Evolutionary conservation across 2,797 vertebrate genomes (phyloP).

Genomic region (Enteromius anoplus): DNA sequence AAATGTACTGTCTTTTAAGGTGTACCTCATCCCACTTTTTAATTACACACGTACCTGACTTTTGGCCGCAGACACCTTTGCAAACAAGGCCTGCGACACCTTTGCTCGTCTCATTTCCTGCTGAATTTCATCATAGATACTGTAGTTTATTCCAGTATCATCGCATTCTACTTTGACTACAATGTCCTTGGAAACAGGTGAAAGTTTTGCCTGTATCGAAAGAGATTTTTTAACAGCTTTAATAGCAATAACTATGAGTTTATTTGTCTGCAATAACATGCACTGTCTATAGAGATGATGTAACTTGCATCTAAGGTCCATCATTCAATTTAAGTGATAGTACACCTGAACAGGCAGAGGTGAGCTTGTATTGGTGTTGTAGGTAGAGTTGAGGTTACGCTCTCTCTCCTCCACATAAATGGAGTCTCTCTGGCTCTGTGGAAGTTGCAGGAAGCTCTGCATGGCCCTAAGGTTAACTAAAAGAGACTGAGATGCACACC

Average conservation of each 20-base stretch:
- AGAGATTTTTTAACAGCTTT: slow-evolving; percentile 38
- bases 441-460: slow-evolving; percentile 96
- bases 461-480: slow-evolving; percentile 97
- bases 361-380: slow-evolving; percentile 90
- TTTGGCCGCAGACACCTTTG: slow-evolving; percentile 99
- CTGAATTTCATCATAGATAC: slow-evolving; percentile 98
- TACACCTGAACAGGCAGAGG: slow-evolving; percentile 66
- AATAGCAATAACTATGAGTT: background rate
- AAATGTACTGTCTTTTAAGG: background rate
- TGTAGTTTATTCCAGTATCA: slow-evolving; percentile 94
- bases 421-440: slow-evolving; percentile 90
- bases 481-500: slow-evolving; percentile 94
- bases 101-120: slow-evolving; percentile 99
- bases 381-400: slow-evolving; percentile 94
- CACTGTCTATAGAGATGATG: background rate
- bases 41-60: slow-evolving; percentile 85
- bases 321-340: background rate
- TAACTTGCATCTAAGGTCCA: background rate
- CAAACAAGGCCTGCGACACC: slow-evolving; percentile 97
- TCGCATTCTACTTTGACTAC: slow-evolving; percentile 91
- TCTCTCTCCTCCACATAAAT: slow-evolving; percentile 96
- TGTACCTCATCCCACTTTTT: background rate
- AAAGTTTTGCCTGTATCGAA: slow-evolving; percentile 87
- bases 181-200: slow-evolving; percentile 87
- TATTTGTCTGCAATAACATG: background rate